Evolutionary conservation across 2,888 invertebrate species (phyloP), one percentile per base, ranked within the genome.

Genomic region (Drosophila aldrichi): DNA sequence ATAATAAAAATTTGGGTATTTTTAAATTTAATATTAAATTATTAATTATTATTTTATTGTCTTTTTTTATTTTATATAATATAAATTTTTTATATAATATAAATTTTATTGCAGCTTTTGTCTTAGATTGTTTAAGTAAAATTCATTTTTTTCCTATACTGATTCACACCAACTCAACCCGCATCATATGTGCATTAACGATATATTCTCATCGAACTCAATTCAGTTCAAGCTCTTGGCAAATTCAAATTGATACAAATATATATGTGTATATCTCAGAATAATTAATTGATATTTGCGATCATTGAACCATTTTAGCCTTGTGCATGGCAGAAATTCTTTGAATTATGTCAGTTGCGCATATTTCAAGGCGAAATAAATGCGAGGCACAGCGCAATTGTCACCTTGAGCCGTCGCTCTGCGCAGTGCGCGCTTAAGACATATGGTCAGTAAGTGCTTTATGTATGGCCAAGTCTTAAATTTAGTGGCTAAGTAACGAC

Each of bases 321-420:
- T 77, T 84, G 65, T 29, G 29, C 20, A 12, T 22, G 29, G 22
- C 40, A 44, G 18, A 62, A 61, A 66, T 68, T 34, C 41, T 61
- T 41, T 22, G 52, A 54, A 34, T 62, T 46, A 62, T 72, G 40
- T 54, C 46, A 48, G 10, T 20, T n/a, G 40, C 18, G 55, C 44
- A 60, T 44, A 34, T 38, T 41, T 61, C 22, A 48, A 62, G 52
- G 51, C 56, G 60, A 56, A 41, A 16, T 16, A 18, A 38, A 54
- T 43, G 36, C 38, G 38, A 25, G 9, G 1, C 22, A 25, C 36
- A 36, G 70, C 55, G 52, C 59, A 60, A 71, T 54, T 61, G 58
- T 89, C 82, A 76, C 82, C 82, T 83, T 83, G 82, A 88, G 88
- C 61, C 69, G 90, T 75, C 85, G 25, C 62, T 80, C 60, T 69